A percentile compares a stretch with the other conserved stretches of the same genome.
Conservation (phyloP, 1,140 invertebrate genomes). For the Neotoxoptera formosana region DNA sequence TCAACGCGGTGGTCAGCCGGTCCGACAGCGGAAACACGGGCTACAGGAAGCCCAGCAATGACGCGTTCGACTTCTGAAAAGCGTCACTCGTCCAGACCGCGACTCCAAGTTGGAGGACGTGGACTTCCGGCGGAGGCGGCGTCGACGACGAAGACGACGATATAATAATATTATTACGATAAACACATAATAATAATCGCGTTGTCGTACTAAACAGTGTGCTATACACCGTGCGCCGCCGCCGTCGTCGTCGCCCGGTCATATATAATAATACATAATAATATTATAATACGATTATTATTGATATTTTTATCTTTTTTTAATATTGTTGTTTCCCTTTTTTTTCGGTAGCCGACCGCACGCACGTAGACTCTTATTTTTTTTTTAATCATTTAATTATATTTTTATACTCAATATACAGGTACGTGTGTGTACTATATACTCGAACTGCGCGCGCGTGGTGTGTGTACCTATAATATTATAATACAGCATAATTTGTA, state of each 20-base stretch:
- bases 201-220: not conserved
- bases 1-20: constrained; percentile 66
- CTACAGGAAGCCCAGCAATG: constrained; percentile 44
- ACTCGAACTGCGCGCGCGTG: not conserved
- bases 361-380: not conserved
- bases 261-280: not conserved
- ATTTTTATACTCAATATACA: not conserved
- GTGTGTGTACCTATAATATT: not conserved
- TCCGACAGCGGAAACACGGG: constrained; percentile 53
- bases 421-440: not conserved
- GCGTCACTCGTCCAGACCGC: too few relatives aligned
- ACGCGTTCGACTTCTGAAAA: constrained; percentile 45
- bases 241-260: not conserved
- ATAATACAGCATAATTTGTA: too few relatives aligned
- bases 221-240: too few relatives aligned
- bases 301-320: not conserved
- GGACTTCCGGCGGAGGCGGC: not conserved
- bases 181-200: not conserved
- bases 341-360: not conserved
- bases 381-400: not conserved
- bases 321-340: too few relatives aligned
- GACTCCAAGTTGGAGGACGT: too few relatives aligned
- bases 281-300: not conserved
- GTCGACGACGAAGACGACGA: not conserved
- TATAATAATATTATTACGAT: not conserved